Evolutionary conservation across 2,888 invertebrate species (phyloP).

Genomic region (Julus scanicus): DNA sequence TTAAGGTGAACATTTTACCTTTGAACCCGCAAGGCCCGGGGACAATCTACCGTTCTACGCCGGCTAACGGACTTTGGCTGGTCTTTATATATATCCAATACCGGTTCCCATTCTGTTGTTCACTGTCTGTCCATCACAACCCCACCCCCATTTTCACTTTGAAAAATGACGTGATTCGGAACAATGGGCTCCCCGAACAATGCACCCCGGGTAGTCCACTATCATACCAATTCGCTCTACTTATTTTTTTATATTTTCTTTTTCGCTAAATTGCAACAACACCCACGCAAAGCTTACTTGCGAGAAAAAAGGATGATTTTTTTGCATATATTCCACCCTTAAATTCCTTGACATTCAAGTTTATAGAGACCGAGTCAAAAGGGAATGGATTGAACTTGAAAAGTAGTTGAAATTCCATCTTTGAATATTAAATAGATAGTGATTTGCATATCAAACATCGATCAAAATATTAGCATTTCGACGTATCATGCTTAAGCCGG

Average conservation of each 20-base stretch:
- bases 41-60: conserved; percentile 28
- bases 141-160: conserved; percentile 12
- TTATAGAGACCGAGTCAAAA: background rate
- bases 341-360: conserved; percentile 42
- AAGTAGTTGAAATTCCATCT: background rate
- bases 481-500: conserved; percentile 14
- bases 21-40: background rate
- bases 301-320: background rate
- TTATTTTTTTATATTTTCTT: background rate
- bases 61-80: background rate
- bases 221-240: conserved; percentile 44
- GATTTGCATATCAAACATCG: conserved; percentile 23
- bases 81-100: background rate
- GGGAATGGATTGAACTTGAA: conserved; percentile 10
- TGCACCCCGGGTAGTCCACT: conserved; percentile 25
- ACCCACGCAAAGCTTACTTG: conserved; percentile 6
- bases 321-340: background rate
- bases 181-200: background rate
- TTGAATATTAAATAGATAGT: background rate
- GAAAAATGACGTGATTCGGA: conserved; percentile 17
- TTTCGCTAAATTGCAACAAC: conserved; percentile 26
- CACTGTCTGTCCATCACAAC: background rate
- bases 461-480: conserved; percentile 30
- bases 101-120: conserved; percentile 28
- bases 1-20: conserved; percentile 21